A percentile compares a stretch with the other conserved stretches of the same genome.
Conservation (phyloP, 1,140 invertebrate species). For the Drosophila sechellia region DNA sequence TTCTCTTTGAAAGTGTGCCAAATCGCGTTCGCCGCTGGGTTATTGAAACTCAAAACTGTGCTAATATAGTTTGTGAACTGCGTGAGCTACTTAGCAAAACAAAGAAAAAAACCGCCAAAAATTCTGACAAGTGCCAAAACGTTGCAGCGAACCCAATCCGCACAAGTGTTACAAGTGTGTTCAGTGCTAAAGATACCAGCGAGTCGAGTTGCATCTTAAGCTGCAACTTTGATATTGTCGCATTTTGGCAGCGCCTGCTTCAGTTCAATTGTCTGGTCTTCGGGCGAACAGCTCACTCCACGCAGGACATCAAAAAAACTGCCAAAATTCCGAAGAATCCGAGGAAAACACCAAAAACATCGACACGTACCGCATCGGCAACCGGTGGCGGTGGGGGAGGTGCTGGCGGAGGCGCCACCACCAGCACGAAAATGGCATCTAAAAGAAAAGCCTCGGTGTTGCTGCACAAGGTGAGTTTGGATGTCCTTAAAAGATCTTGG, state of each 20-base stretch:
- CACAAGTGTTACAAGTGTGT: constrained; percentile 63
- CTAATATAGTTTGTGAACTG: constrained; percentile 11
- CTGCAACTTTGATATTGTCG: constrained; percentile 70
- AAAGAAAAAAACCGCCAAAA: constrained; percentile 55
- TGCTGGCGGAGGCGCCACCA: constrained; percentile 81
- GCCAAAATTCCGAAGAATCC: constrained; percentile 84
- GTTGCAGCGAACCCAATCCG: constrained; percentile 34
- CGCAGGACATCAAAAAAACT: constrained; percentile 72
- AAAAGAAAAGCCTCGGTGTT: constrained; percentile 84
- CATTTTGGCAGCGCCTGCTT: constrained; percentile 74
- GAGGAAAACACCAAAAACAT: constrained; percentile 84
- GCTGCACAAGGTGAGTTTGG: constrained; percentile 83
- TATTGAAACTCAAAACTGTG: constrained; percentile 19
- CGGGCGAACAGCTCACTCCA: constrained; percentile 60
- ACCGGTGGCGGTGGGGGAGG: constrained; percentile 83
- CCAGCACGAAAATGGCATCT: constrained; percentile 84
- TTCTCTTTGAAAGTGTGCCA: constrained; percentile 30
- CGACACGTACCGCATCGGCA: constrained; percentile 84
- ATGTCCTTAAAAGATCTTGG: neutral
- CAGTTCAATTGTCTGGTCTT: constrained; percentile 67
- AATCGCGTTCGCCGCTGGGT: constrained; percentile 7
- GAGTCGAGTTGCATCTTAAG: constrained; percentile 48
- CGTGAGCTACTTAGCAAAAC: constrained; percentile 2
- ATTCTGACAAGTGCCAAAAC: constrained; percentile 19
- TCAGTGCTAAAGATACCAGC: constrained; percentile 54